Evolutionary conservation across 2,797 vertebrate genomes (phyloP).

Genomic region (Myoxocephalus aenaeus): DNA sequence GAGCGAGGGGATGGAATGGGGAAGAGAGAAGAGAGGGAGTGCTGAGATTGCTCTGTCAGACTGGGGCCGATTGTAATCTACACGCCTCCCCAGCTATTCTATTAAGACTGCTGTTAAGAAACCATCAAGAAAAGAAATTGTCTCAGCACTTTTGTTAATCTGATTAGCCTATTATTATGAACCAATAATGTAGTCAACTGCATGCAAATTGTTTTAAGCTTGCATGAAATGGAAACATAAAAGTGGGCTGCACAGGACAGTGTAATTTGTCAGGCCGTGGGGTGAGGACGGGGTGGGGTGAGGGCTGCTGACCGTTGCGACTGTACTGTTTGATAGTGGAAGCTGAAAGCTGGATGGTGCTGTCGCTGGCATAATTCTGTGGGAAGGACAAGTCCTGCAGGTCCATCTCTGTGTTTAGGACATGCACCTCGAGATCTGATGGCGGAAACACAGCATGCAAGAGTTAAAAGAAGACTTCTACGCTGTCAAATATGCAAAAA

Average conservation of each 20-base stretch:
- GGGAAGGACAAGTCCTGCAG: constrained; percentile 93
- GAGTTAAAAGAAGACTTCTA: neutral
- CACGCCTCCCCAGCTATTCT: constrained; percentile 85
- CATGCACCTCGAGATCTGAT: constrained; percentile 91
- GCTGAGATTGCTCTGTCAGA: constrained; percentile 83
- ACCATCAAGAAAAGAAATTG: constrained; percentile 86
- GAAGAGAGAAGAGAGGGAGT: constrained; percentile 63
- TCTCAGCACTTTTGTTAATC: constrained; percentile 87
- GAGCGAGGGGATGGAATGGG: constrained; percentile 60
- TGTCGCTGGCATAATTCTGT: constrained; percentile 89
- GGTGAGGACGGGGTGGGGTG: neutral
- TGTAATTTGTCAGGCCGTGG: constrained; percentile 14
- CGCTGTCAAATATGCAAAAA: neutral
- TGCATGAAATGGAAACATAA: constrained; percentile 61
- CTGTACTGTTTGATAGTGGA: constrained; percentile 97
- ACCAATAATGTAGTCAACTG: constrained; percentile 82
- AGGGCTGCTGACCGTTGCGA: constrained; percentile 89
- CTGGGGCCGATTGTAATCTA: constrained; percentile 82
- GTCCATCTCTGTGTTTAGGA: constrained; percentile 93
- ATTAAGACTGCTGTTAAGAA: constrained; percentile 87
- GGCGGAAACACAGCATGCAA: constrained; percentile 39
- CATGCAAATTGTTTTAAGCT: constrained; percentile 79
- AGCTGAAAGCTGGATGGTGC: constrained; percentile 93
- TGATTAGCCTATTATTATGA: constrained; percentile 86
- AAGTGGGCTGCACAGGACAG: constrained; percentile 29